Evolutionary conservation across 92 coral and sea anemone species (phyloP).

Genomic region (Epizoanthus ramosus): DNA sequence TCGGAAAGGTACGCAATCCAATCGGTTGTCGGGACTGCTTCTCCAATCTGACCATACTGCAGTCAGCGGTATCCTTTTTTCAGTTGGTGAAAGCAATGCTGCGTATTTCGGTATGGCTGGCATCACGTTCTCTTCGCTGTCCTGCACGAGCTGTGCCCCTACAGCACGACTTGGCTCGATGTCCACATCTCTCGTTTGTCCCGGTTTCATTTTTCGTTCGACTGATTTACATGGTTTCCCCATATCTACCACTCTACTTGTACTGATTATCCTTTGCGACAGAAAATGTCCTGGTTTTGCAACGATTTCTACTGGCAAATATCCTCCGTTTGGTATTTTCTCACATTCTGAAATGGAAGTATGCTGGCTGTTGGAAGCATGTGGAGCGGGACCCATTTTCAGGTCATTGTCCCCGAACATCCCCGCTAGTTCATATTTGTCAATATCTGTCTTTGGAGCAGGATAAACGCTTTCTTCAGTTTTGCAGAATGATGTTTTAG

Average conservation of each 20-base stretch:
- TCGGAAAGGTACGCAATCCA: slow-evolving; percentile 1
- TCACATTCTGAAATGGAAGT: neutral
- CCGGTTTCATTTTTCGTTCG: neutral
- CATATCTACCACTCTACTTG: neutral
- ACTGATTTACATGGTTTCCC: neutral
- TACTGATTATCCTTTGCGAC: neutral
- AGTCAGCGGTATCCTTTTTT: neutral
- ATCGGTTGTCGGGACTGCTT: neutral
- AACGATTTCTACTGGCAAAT: neutral
- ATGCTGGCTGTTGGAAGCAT: neutral
- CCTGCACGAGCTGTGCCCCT: neutral
- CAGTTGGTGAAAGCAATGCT: slow-evolving; percentile 14
- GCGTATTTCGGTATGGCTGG: neutral
- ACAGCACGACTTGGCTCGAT: neutral
- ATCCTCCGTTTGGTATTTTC: neutral
- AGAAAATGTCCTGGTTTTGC: neutral
- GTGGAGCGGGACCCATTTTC: no score
- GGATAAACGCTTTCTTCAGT: slow-evolving; percentile 11
- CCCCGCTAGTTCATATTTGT: neutral
- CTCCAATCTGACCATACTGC: slow-evolving; percentile 14
- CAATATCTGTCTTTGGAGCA: neutral
- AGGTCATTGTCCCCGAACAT: neutral
- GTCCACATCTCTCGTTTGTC: neutral
- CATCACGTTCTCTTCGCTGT: slow-evolving; percentile 15
- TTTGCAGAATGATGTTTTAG: neutral